These are phyloP conservation scores for Temnothorax nylanderi DNA, from an alignment of 1,140 invertebrate species.

Conservation along the genomic window DNA sequence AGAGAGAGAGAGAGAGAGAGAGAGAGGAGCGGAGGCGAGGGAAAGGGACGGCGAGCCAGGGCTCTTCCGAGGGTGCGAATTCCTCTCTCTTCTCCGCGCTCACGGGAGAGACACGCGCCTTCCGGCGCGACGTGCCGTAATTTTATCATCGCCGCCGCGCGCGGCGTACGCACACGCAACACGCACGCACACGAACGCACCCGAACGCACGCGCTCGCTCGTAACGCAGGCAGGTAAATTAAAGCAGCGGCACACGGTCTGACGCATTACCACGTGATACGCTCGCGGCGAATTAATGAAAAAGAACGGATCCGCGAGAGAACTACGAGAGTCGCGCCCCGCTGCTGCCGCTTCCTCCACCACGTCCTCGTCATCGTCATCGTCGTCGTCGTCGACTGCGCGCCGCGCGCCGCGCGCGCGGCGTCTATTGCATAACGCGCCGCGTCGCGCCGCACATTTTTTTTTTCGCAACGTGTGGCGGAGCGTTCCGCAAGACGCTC, in stretches of 20 bases:
- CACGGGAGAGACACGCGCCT: not conserved
- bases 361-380: not conserved
- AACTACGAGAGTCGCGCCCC: not conserved
- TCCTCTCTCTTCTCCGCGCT: not conserved
- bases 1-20: too few relatives aligned
- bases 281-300: constrained; percentile 32
- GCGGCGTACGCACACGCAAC: not conserved
- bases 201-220: not conserved
- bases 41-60: not conserved
- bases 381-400: not conserved
- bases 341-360: not conserved
- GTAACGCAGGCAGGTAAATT: constrained; percentile 21
- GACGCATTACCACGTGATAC: constrained; percentile 55
- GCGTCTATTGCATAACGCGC: constrained; percentile 42
- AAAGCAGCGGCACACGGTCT: constrained; percentile 46
- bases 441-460: constrained; percentile 16
- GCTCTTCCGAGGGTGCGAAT: constrained; percentile 15
- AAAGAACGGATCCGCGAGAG: constrained; percentile 5
- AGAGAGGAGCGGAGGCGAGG: too few relatives aligned
- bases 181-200: too few relatives aligned
- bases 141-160: not conserved
- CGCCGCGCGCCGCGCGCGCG: constrained; percentile 13
- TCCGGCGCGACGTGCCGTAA: constrained; percentile 1
- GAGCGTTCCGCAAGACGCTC: not conserved
- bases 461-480: not conserved